Conservation (phyloP, 2,797 vertebrate genomes). For the Crocodylus rhombifer region DNA sequence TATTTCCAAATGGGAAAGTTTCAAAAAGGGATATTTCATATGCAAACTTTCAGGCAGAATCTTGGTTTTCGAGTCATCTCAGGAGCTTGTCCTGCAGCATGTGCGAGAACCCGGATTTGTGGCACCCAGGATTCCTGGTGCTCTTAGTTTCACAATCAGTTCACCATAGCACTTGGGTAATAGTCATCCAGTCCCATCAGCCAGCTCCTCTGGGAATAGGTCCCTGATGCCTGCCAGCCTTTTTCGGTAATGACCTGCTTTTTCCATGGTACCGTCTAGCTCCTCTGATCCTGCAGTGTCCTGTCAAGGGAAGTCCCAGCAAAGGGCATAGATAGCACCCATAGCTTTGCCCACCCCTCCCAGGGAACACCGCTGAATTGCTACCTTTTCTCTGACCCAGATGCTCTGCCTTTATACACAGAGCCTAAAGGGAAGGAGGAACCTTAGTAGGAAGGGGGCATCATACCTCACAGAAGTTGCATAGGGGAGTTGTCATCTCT, state of each 20-base stretch:
- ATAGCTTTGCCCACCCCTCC: fast-evolving
- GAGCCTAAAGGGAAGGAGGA: neutral
- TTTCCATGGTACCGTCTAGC: too few relatives aligned
- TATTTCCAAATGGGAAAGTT: neutral
- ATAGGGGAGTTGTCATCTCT: neutral
- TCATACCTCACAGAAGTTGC: slow-evolving; percentile 41
- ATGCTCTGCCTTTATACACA: fast-evolving
- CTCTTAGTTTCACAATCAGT: too few relatives aligned
- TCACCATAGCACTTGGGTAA: too few relatives aligned
- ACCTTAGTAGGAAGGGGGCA: fast-evolving
- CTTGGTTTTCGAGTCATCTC: neutral
- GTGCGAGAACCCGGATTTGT: too few relatives aligned
- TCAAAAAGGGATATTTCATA: neutral
- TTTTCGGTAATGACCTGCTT: too few relatives aligned
- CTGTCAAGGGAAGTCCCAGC: too few relatives aligned
- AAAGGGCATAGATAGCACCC: too few relatives aligned
- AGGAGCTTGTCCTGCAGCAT: neutral
- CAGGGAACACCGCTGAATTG: fast-evolving
- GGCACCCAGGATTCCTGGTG: too few relatives aligned
- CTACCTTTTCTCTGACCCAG: neutral
- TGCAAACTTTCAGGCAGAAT: neutral
- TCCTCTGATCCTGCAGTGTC: too few relatives aligned
- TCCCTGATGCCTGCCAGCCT: too few relatives aligned
- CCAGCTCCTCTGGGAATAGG: too few relatives aligned
- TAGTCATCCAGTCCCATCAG: too few relatives aligned